These are phyloP conservation scores for Periparus ater DNA, from an alignment of 2,797 vertebrate species.

Conservation along the genomic window DNA sequence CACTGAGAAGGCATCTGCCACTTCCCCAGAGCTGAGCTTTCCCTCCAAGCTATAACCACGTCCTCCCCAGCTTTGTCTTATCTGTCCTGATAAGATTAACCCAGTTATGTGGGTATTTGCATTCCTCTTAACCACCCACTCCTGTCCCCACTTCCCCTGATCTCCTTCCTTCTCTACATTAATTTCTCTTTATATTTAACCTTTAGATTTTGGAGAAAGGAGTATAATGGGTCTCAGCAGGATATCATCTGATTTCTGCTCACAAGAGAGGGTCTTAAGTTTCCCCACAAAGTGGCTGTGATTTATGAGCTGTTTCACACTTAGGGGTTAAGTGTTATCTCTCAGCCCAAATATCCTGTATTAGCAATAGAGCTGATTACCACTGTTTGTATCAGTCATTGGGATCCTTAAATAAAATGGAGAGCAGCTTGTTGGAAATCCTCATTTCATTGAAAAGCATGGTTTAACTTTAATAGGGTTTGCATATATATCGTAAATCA, in stretches of 20 bases:
- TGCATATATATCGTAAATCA: conserved; percentile 70
- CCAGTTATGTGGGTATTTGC: neutral
- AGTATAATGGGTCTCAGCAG: conserved; percentile 56
- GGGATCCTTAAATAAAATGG: conserved; percentile 63
- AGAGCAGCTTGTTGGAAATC: conserved; percentile 60
- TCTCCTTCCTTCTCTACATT: conserved; percentile 35
- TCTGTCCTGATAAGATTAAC: neutral
- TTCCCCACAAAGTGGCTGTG: conserved; percentile 34
- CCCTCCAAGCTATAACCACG: neutral
- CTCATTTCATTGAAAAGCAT: conserved; percentile 69
- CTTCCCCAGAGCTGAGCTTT: neutral
- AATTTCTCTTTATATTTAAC: conserved; percentile 68
- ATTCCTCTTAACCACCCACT: neutral
- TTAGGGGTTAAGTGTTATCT: conserved; percentile 66
- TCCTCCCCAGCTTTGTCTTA: neutral
- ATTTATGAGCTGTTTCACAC: conserved; percentile 72
- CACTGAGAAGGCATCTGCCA: neutral
- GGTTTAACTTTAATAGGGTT: conserved; percentile 72
- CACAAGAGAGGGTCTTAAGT: conserved; percentile 30
- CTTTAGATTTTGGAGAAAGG: conserved; percentile 60
- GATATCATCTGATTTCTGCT: conserved; percentile 42
- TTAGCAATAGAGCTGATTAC: conserved; percentile 44
- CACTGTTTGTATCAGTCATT: conserved; percentile 45
- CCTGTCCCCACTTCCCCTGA: neutral
- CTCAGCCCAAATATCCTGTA: conserved; percentile 43